phyloP scores from a whole-genome alignment of 2,888 invertebrate genomes.

The Lycia hirtaria region DNA sequence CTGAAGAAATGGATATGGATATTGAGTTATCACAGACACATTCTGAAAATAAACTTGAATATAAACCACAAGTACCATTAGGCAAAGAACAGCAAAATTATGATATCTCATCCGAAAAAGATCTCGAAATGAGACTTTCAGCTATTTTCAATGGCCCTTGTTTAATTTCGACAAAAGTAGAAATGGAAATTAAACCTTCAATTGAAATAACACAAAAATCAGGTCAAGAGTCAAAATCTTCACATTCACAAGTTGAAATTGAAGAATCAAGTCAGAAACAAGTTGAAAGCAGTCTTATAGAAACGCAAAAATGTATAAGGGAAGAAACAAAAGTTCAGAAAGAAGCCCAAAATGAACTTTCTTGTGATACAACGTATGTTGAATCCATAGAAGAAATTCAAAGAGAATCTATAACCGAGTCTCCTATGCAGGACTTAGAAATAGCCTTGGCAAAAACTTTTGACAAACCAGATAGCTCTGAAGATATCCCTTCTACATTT shows the following conservation, averaged over 20 bases:
- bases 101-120: background rate
- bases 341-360: background rate
- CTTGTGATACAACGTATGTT: background rate
- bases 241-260: background rate
- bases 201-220: background rate
- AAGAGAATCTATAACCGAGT: background rate
- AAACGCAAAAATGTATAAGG: background rate
- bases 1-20: constrained; percentile 1
- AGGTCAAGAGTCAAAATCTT: background rate
- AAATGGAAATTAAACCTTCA: background rate
- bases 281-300: background rate
- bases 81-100: background rate
- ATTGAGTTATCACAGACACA: background rate
- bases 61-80: background rate
- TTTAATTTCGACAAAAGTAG: too few relatives aligned
- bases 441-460: background rate
- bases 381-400: background rate
- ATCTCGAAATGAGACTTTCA: background rate
- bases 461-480: background rate
- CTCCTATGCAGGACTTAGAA: background rate
- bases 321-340: background rate
- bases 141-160: too few relatives aligned
- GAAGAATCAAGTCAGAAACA: background rate
- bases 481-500: background rate
- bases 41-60: background rate